Evolutionary conservation across 2,797 vertebrate genomes (phyloP), one percentile per base, ranked within the genome.

Genomic region (Rallus crepitans): DNA sequence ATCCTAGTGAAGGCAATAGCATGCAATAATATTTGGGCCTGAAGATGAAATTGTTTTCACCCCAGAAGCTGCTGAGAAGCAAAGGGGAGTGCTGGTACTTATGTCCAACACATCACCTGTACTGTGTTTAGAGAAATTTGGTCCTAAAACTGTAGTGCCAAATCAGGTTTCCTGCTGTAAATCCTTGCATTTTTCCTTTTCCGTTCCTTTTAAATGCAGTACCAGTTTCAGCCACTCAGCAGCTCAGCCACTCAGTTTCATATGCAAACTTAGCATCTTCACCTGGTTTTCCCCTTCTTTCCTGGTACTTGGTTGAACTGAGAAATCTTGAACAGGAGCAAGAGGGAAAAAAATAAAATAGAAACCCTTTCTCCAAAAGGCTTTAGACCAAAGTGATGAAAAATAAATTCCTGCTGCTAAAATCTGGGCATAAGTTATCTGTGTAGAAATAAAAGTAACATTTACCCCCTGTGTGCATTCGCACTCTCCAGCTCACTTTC

Each of bases 321-420:
- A 84, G 82, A 95, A 93, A 90, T 50, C 24, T 9, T 59, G 15
- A 73, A 68, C 12, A 5, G 2, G 2, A 65, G 27, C 33, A 64
- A 77, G 60, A n/a, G 56, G 56, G 18, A 68, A 87, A 86, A 24
- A 23, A 31, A 47, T 11, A 47, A 80, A 77, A 53, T 0, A 0
- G 25, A 83, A 53, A 1, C 10, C 13, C 21, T 82, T 77, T 31
- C 47, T 79, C 73, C 11, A 7, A 59, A 65, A 65, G 35, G 25
- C 56, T 94, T 87, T 87, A 70, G 68, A 89, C 70, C 6, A 82
- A 13, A 16, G 17, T 24, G 53, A 63, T 72, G 47, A 71, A 84
- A 73, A 95, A 70, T 25, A 68, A 95, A 60, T n/a, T 66, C 63
- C 70, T 90, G 31, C 40, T 87, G 37, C 66, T 87, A 72, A 90